phyloP scores from a whole-genome alignment of 2,113 vertebrate species.

The Hyperoodon ampullatus region DNA sequence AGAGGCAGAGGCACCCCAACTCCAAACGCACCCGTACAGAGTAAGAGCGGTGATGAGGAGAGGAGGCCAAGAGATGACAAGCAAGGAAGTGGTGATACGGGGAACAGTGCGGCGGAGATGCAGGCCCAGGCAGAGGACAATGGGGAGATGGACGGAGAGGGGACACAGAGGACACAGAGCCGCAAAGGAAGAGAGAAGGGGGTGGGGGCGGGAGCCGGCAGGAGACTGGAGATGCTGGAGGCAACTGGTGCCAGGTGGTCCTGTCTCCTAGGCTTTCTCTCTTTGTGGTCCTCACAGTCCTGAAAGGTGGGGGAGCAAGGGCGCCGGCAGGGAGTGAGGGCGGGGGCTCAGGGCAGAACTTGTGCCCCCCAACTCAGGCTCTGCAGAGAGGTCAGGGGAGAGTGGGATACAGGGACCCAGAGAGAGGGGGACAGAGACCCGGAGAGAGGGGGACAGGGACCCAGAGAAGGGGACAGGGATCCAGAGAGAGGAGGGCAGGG shows the following conservation, averaged over 20 bases:
- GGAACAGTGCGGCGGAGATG: background rate
- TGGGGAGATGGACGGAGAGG: background rate
- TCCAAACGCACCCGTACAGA: background rate
- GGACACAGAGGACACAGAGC: background rate
- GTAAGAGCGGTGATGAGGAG: accelerated
- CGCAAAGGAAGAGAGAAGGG: accelerated
- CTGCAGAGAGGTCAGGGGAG: background rate
- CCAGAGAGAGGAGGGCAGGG: no score
- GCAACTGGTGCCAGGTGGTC: background rate
- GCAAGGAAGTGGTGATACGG: accelerated
- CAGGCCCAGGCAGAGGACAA: no score
- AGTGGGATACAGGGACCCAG: background rate
- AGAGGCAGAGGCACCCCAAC: accelerated
- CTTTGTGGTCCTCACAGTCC: background rate
- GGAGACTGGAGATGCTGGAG: accelerated
- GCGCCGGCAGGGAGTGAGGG: background rate
- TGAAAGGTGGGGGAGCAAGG: background rate
- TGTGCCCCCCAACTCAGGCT: no score
- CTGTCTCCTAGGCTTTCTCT: background rate
- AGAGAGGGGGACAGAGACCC: background rate
- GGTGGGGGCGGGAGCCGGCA: accelerated
- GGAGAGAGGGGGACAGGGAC: no score
- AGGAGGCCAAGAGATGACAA: no score
- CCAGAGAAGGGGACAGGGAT: background rate
- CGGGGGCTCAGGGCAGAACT: background rate